Percentiles rank a stretch among this genome's conserved stretches.
phyloP scores from a whole-genome alignment of 2,113 vertebrate species.

The Cryptotis parvus region DNA sequence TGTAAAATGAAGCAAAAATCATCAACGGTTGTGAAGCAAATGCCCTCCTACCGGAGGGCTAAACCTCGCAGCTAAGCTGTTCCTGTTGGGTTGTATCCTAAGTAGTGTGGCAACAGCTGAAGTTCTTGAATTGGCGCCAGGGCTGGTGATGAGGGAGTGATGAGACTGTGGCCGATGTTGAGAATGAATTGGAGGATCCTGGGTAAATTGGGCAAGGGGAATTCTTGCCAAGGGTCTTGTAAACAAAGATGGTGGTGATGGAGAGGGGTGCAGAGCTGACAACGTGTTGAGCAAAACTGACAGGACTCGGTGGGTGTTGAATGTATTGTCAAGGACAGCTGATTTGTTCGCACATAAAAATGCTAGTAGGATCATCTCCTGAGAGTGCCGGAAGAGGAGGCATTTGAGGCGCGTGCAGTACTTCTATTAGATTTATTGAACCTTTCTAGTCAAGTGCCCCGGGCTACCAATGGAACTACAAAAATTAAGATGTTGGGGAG shows the following conservation, averaged over 20 bases:
- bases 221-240: neutral
- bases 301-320: neutral
- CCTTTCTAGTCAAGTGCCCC: neutral
- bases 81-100: neutral
- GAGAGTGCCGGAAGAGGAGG: neutral
- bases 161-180: constrained; percentile 47
- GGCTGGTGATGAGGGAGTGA: neutral
- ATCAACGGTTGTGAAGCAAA: no score
- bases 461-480: neutral
- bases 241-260: neutral
- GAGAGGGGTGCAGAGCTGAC: neutral
- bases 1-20: neutral
- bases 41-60: neutral
- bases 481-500: neutral
- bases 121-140: neutral
- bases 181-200: constrained; percentile 29
- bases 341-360: constrained; percentile 10
- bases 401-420: constrained; percentile 1
- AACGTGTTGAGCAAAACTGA: constrained; percentile 45
- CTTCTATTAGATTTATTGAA: neutral
- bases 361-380: constrained; percentile 16
- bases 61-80: neutral
- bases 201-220: neutral
- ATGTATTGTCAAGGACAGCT: neutral
- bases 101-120: neutral